A percentile compares a stretch with the other conserved stretches of the same genome.
Conservation (phyloP, 2,113 vertebrate genomes). For the Paralichthys olivaceus region DNA sequence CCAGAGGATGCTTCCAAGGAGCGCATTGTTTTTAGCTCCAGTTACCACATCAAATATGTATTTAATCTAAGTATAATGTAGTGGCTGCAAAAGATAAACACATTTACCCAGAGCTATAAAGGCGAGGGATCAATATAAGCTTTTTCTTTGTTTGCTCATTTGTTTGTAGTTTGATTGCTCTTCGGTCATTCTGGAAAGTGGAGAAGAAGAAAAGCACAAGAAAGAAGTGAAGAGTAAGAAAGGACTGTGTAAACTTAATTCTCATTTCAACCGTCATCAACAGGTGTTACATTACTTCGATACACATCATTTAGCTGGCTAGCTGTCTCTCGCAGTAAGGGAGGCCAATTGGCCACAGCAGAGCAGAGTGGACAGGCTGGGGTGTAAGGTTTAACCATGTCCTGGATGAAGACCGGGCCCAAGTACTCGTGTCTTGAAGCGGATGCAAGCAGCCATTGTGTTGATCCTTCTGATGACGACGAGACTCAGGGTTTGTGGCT, state of each 20-base stretch:
- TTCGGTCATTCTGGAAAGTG: conserved; percentile 40
- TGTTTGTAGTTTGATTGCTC: conserved; percentile 55
- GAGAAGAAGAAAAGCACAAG: conserved; percentile 14
- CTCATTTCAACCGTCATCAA: conserved; percentile 3
- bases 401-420: no score
- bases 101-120: conserved; percentile 54
- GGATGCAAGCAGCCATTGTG: no score
- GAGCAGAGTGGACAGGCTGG: no score
- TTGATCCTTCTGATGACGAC: conserved; percentile 38
- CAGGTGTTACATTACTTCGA: no score
- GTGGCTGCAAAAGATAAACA: conserved; percentile 60
- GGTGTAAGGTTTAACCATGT: no score
- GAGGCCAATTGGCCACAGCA: neutral
- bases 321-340: conserved; percentile 36
- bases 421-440: no score
- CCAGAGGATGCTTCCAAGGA: conserved; percentile 49
- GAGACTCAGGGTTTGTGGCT: neutral
- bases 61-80: conserved; percentile 61
- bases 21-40: conserved; percentile 29
- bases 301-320: no score
- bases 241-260: conserved; percentile 5
- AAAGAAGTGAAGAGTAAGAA: conserved; percentile 8
- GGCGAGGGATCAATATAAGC: conserved; percentile 59
- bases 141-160: conserved; percentile 60
- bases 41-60: conserved; percentile 55